A percentile compares a stretch with the other conserved stretches of the same genome.
Evolutionary conservation across 2,888 invertebrate genomes (phyloP).

Genomic region (Dyspetes luteomarginatus): DNA sequence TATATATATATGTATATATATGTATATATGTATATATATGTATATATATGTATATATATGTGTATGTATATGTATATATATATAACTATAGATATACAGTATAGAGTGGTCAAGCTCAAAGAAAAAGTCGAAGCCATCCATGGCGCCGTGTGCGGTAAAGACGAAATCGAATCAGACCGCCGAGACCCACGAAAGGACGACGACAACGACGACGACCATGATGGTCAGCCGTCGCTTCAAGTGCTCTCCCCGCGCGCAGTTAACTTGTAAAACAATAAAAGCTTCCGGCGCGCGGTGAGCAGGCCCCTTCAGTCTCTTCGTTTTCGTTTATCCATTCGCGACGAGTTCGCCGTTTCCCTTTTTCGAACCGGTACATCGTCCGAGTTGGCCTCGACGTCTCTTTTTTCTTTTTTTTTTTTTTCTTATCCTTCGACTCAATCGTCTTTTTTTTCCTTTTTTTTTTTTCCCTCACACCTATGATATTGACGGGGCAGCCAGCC

Average conservation of each 20-base stretch:
- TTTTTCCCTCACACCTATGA: not conserved
- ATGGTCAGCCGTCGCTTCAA: conserved; percentile 47
- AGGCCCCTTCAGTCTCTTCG: conserved; percentile 57
- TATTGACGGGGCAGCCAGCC: conserved; percentile 2
- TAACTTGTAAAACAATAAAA: conserved; percentile 83
- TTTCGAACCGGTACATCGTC: conserved; percentile 72
- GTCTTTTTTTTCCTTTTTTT: not conserved
- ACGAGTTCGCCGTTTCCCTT: conserved; percentile 65
- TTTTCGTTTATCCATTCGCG: conserved; percentile 56
- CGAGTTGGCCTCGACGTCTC: conserved; percentile 69
- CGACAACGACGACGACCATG: conserved; percentile 33
- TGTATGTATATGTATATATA: not conserved
- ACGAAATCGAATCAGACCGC: conserved; percentile 76
- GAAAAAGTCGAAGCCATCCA: conserved; percentile 64
- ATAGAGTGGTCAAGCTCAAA: conserved; percentile 52
- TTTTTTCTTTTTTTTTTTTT: conserved; percentile 40
- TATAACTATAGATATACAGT: not conserved
- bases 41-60: too few relatives aligned
- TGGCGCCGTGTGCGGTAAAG: conserved; percentile 56
- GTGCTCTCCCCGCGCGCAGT: conserved; percentile 65
- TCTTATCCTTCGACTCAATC: conserved; percentile 13
- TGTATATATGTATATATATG: too few relatives aligned
- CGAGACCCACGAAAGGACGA: conserved; percentile 47
- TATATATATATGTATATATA: too few relatives aligned
- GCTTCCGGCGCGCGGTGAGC: conserved; percentile 79